These are phyloP conservation scores for Elgonia sp. DNA, from an alignment of 2,888 invertebrate genomes.

Conservation along the genomic window DNA sequence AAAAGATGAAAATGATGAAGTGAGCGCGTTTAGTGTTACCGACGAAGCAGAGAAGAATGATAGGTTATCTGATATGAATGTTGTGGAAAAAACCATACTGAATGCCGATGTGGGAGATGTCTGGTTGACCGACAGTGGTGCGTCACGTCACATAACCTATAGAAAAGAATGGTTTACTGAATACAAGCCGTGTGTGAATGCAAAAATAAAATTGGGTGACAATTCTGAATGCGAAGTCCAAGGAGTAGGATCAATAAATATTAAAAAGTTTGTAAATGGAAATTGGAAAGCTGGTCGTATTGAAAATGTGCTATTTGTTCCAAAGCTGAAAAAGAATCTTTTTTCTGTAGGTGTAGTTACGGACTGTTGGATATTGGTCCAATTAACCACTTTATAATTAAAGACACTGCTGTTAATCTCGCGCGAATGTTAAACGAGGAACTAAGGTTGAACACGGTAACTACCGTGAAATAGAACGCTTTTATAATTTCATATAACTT, in stretches of 20 bases:
- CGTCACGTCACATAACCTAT: conserved; percentile 76
- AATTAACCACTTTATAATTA: no score
- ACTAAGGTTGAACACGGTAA: no score
- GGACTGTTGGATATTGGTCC: no score
- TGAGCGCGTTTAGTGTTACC: no score
- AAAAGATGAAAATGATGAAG: no score
- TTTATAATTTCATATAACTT: no score
- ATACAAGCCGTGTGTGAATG: conserved; percentile 37
- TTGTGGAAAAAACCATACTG: neutral
- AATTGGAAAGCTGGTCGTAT: conserved; percentile 61
- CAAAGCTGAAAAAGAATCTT: conserved; percentile 76
- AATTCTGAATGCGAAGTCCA: conserved; percentile 54
- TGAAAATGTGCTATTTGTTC: conserved; percentile 77
- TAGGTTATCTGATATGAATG: no score
- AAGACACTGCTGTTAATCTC: no score
- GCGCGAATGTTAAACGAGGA: no score
- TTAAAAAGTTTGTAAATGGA: conserved; percentile 71
- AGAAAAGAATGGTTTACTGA: conserved; percentile 75
- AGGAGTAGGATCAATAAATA: conserved; percentile 62
- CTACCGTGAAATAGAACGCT: no score
- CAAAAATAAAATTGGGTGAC: conserved; percentile 63
- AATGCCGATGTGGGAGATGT: conserved; percentile 64
- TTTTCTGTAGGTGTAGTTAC: conserved; percentile 75
- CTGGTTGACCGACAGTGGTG: conserved; percentile 78
- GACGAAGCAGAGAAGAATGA: no score